Percentiles rank a stretch among this genome's conserved stretches.
Evolutionary conservation across 2,113 vertebrate species (phyloP).

Genomic region (Tamias sibiricus): DNA sequence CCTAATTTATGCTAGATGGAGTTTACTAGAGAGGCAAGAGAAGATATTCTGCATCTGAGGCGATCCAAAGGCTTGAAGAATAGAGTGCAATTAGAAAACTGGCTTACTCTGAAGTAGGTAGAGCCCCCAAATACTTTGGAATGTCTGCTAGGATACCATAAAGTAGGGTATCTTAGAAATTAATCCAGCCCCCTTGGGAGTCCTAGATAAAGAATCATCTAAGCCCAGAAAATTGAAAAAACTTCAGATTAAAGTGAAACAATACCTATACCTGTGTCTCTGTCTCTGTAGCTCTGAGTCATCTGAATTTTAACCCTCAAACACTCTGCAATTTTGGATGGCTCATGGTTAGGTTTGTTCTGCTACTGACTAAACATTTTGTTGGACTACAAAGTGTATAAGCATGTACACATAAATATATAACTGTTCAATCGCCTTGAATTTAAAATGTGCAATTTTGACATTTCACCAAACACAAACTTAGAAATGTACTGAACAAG

Average conservation of each 20-base stretch:
- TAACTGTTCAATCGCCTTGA: not conserved
- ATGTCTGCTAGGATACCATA: not conserved
- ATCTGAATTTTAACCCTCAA: not conserved
- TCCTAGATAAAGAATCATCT: not conserved
- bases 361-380: not conserved
- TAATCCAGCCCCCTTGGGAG: not conserved
- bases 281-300: not conserved
- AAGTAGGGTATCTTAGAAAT: not conserved
- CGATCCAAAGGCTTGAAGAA: not conserved
- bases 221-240: not conserved
- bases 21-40: not conserved
- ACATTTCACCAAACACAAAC: constrained; percentile 31
- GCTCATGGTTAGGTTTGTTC: not conserved
- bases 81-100: not conserved
- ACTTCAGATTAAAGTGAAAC: not conserved
- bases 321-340: not conserved
- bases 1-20: not conserved
- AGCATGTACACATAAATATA: not conserved
- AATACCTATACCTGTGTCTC: not conserved
- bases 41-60: not conserved
- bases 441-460: not conserved
- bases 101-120: not conserved
- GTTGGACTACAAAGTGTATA: not conserved
- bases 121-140: not conserved
- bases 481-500: constrained; percentile 13